Evolutionary conservation across 2,797 vertebrate genomes (phyloP).

Genomic region (Cuculus canorus): DNA sequence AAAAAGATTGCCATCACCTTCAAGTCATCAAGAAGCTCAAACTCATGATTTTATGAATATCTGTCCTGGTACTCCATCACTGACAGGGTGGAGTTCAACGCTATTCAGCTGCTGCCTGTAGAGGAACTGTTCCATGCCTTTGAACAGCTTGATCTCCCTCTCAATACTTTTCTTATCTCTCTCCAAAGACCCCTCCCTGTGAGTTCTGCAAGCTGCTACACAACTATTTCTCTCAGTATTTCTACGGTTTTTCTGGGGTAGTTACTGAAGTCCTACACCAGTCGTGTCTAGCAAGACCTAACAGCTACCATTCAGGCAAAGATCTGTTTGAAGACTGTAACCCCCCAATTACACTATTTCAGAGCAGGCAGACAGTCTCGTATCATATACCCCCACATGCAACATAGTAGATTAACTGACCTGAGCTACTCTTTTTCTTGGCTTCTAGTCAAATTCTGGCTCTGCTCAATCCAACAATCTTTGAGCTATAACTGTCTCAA

Average conservation of each 20-base stretch:
- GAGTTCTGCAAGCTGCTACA: neutral
- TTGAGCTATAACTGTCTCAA: constrained; percentile 41
- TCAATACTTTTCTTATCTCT: neutral
- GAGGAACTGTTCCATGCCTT: neutral
- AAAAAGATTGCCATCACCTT: neutral
- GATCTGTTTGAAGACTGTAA: neutral
- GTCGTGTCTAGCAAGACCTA: neutral
- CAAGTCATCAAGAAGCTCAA: neutral
- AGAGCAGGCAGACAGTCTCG: neutral
- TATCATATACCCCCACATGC: neutral
- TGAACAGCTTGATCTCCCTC: neutral
- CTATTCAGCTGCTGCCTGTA: neutral
- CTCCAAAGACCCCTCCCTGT: neutral
- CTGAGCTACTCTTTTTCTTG: neutral
- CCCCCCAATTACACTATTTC: neutral
- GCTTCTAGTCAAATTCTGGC: neutral
- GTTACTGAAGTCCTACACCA: neutral
- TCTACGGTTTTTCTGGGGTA: neutral
- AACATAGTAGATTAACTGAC: neutral
- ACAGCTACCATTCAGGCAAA: neutral
- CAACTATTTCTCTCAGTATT: neutral
- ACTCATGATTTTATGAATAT: neutral
- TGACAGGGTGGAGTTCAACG: neutral
- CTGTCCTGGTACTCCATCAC: neutral
- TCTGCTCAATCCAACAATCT: neutral